Conservation (phyloP, 2,888 invertebrate genomes). For the Ariolimax columbianus region DNA sequence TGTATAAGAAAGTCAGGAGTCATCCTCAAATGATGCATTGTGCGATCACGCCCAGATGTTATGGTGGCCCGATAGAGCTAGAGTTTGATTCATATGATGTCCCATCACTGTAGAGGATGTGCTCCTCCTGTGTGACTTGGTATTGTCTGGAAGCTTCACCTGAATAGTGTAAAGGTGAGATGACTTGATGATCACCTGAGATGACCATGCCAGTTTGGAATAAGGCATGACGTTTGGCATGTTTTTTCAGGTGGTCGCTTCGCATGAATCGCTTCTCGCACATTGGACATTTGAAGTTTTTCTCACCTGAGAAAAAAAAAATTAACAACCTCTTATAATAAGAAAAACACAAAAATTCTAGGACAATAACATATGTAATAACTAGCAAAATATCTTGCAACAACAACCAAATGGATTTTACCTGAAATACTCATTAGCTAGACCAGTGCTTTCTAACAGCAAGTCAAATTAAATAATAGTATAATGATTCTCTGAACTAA, state of each 20-base stretch:
- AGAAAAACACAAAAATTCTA: no score
- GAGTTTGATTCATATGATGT: slow-evolving; percentile 43
- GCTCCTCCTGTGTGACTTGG: slow-evolving; percentile 7
- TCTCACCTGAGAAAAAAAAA: slow-evolving; percentile 80
- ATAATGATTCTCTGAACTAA: no score
- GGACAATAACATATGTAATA: no score
- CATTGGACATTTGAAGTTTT: slow-evolving; percentile 83
- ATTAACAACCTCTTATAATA: no score
- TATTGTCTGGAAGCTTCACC: background rate
- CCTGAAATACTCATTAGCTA: no score
- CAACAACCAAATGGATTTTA: no score
- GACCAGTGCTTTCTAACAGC: no score
- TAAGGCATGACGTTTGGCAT: slow-evolving; percentile 83
- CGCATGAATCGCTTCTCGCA: slow-evolving; percentile 85
- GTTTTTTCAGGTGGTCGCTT: slow-evolving; percentile 84
- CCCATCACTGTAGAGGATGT: slow-evolving; percentile 38
- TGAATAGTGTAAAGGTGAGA: slow-evolving; percentile 10
- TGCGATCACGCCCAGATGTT: background rate
- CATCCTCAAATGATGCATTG: background rate
- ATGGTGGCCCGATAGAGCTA: slow-evolving; percentile 28
- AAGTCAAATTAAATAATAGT: no score
- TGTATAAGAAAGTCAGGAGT: background rate
- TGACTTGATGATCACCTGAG: slow-evolving; percentile 51
- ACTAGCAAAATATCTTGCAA: no score
- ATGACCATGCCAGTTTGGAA: slow-evolving; percentile 82